Evolutionary conservation across 2,888 invertebrate genomes (phyloP).

Genomic region (Arctia plantaginis): DNA sequence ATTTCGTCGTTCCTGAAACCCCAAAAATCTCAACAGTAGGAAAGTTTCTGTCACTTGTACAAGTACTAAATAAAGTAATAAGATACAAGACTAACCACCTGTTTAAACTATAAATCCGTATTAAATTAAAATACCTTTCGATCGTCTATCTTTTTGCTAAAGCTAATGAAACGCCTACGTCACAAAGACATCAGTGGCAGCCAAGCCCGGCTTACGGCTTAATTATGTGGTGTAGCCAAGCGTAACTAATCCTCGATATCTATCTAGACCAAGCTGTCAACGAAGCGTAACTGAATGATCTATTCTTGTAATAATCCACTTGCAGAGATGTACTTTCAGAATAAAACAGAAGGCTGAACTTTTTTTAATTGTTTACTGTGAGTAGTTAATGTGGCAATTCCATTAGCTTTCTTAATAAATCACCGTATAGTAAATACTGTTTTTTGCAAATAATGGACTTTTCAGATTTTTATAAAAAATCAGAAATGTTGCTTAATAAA

Average conservation of each 20-base stretch:
- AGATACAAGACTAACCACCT: not conserved
- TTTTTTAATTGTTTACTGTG: not conserved
- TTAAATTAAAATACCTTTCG: not conserved
- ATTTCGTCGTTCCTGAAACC: too few relatives aligned
- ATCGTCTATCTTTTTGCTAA: not conserved
- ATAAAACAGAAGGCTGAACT: not conserved
- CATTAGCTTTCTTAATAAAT: too few relatives aligned
- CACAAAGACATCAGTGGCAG: slow-evolving; percentile 15
- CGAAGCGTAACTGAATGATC: slow-evolving; percentile 7
- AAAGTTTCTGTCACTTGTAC: not conserved
- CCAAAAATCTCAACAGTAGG: too few relatives aligned
- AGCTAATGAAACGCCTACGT: slow-evolving; percentile 20
- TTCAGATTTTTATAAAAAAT: too few relatives aligned
- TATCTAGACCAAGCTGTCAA: slow-evolving; percentile 24
- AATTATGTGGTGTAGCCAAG: slow-evolving; percentile 30
- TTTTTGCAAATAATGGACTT: too few relatives aligned
- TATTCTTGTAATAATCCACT: slow-evolving; percentile 1
- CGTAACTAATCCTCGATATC: slow-evolving; percentile 33
- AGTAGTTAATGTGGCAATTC: too few relatives aligned
- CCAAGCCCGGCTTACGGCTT: slow-evolving; percentile 26
- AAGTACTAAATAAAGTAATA: not conserved
- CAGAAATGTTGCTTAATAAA: too few relatives aligned
- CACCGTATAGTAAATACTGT: too few relatives aligned
- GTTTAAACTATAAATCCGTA: not conserved
- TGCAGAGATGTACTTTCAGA: not conserved